phyloP scores from a whole-genome alignment of 2,888 invertebrate genomes.

The Beris chalybata region DNA sequence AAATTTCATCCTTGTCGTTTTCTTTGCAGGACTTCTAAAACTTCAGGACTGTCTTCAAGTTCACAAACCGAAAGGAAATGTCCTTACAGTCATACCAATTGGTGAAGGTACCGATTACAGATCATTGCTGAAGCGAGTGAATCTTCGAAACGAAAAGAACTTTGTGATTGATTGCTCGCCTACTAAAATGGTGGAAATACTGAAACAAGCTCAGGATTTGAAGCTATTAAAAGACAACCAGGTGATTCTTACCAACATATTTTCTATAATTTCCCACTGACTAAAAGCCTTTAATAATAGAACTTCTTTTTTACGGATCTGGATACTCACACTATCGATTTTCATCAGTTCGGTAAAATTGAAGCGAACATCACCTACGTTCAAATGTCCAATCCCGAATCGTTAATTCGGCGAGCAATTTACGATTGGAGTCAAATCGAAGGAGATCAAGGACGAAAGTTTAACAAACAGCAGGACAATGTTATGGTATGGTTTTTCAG shows the following conservation, averaged over 20 bases:
- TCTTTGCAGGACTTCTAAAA: conserved; percentile 10
- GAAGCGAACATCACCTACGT: conserved; percentile 71
- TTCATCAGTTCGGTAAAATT: conserved; percentile 61
- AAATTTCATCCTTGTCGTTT: conserved; percentile 45
- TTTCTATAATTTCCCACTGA: too few relatives aligned
- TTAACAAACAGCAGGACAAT: conserved; percentile 9
- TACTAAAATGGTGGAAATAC: conserved; percentile 65
- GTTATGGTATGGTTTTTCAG: conserved; percentile 12
- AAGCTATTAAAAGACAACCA: conserved; percentile 46
- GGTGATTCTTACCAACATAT: conserved; percentile 36
- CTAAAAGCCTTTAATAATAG: neutral
- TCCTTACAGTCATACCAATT: conserved; percentile 70
- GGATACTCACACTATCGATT: conserved; percentile 68
- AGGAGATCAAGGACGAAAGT: conserved; percentile 18
- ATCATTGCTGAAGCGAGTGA: conserved; percentile 74
- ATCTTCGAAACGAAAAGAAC: conserved; percentile 68
- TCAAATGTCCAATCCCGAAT: conserved; percentile 57
- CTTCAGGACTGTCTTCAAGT: conserved; percentile 43
- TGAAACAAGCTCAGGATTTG: conserved; percentile 67
- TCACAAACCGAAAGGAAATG: conserved; percentile 68
- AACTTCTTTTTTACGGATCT: conserved; percentile 58
- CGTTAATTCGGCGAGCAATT: conserved; percentile 59
- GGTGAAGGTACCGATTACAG: conserved; percentile 60
- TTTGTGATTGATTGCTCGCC: conserved; percentile 77
- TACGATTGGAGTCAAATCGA: conserved; percentile 57